Evolutionary conservation across 2,888 invertebrate species (phyloP).

Genomic region (Tachystola acroxantha): DNA sequence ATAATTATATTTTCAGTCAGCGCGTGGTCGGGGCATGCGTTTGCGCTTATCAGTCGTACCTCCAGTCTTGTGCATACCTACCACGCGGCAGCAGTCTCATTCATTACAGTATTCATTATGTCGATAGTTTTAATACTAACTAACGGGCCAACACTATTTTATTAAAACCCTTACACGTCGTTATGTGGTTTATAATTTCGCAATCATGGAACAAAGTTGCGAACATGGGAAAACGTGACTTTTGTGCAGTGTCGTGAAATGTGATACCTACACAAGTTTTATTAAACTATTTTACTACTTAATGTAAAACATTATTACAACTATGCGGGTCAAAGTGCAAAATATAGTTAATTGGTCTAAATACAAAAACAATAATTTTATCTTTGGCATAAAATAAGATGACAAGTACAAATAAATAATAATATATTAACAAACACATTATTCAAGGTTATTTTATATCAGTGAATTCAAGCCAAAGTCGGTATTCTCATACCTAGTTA

Average conservation of each 20-base stretch:
- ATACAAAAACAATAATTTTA: too few species aligned
- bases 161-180: background rate
- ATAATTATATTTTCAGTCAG: slow-evolving; percentile 11
- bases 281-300: background rate
- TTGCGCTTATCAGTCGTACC: slow-evolving; percentile 58
- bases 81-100: slow-evolving; percentile 2
- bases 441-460: too few species aligned
- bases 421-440: too few species aligned
- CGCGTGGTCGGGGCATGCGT: slow-evolving; percentile 39
- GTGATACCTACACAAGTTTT: background rate
- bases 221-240: slow-evolving; percentile 17
- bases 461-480: background rate
- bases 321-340: background rate
- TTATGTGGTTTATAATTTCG: slow-evolving; percentile 1
- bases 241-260: background rate
- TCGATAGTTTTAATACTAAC: background rate
- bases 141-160: background rate
- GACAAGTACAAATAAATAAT: too few species aligned
- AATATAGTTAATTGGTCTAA: too few species aligned
- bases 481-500: too few species aligned
- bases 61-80: slow-evolving; percentile 31
- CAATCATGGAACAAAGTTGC: background rate
- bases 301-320: background rate
- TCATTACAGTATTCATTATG: background rate
- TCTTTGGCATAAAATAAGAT: too few species aligned